Conservation (phyloP, 2,113 vertebrate species). For the Melospiza melodia region DNA sequence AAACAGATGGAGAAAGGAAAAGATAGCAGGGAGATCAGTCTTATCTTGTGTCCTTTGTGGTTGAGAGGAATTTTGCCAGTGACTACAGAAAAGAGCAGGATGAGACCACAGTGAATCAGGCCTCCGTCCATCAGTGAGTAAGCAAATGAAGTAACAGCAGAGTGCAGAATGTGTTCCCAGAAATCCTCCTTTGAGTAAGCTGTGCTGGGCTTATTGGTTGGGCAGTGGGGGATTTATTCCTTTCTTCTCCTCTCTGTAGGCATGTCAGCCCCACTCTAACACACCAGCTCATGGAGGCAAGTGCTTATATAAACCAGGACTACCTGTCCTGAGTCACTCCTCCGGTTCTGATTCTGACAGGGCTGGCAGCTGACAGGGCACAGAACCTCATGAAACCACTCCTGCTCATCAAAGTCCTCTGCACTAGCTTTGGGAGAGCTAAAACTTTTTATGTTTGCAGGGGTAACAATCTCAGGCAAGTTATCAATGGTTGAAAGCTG, state of each 20-base stretch:
- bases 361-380: not conserved
- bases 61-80: not conserved
- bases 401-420: not conserved
- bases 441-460: not conserved
- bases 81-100: not conserved
- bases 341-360: not conserved
- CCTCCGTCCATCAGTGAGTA: conserved; percentile 28
- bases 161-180: not conserved
- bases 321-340: not conserved
- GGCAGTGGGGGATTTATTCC: not conserved
- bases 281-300: not conserved
- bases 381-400: not conserved
- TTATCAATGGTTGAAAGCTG: not conserved
- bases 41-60: not conserved
- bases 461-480: not conserved
- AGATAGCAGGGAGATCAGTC: conserved; percentile 12
- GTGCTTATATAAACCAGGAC: not conserved
- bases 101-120: conserved; percentile 10
- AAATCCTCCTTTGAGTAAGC: not conserved
- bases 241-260: not conserved
- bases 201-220: not conserved
- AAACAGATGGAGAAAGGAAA: conserved; percentile 44
- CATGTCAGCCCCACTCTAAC: not conserved
- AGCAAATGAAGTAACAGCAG: conserved; percentile 4
- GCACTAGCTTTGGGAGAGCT: not conserved